Percentiles rank a stretch among this genome's conserved stretches.
phyloP scores from a whole-genome alignment of 2,113 vertebrate species.

The Enhydra lutris region DNA sequence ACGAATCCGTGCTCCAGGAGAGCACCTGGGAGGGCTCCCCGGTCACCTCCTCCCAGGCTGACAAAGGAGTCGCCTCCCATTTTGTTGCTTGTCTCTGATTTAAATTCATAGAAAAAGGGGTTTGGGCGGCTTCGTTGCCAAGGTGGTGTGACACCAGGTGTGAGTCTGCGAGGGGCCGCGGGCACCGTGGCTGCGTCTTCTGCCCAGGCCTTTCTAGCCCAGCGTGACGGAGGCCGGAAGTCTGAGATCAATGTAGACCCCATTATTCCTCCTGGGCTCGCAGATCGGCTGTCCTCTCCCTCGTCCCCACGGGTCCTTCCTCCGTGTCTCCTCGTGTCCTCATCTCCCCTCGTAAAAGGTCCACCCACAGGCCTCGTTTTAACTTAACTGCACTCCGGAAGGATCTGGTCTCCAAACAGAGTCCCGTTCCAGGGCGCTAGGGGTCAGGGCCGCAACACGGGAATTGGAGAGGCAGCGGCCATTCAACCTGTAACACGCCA shows the following conservation, averaged over 20 bases:
- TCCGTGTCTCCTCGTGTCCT: neutral
- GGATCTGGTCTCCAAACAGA: neutral
- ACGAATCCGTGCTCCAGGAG: neutral
- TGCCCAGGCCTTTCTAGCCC: neutral
- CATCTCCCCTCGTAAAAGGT: neutral
- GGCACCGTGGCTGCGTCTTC: rapidly evolving
- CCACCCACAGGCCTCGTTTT: neutral
- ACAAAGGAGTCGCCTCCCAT: neutral
- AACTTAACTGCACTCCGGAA: neutral
- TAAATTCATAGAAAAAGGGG: neutral
- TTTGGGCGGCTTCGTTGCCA: neutral
- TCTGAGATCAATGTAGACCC: rapidly evolving
- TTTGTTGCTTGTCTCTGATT: neutral
- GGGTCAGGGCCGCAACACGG: neutral
- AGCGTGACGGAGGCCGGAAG: neutral
- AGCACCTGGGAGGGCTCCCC: neutral
- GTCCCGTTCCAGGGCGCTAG: too few species aligned
- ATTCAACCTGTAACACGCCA: rapidly evolving
- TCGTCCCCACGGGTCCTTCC: neutral
- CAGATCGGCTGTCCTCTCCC: rapidly evolving
- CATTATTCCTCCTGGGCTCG: neutral
- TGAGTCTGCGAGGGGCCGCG: neutral
- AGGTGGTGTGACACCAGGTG: too few species aligned
- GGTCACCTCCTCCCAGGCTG: neutral
- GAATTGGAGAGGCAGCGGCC: neutral